Percentiles rank a stretch among this genome's conserved stretches.
Conservation (phyloP, 1,140 invertebrate genomes). For the Zeugodacus cucurbitae region DNA sequence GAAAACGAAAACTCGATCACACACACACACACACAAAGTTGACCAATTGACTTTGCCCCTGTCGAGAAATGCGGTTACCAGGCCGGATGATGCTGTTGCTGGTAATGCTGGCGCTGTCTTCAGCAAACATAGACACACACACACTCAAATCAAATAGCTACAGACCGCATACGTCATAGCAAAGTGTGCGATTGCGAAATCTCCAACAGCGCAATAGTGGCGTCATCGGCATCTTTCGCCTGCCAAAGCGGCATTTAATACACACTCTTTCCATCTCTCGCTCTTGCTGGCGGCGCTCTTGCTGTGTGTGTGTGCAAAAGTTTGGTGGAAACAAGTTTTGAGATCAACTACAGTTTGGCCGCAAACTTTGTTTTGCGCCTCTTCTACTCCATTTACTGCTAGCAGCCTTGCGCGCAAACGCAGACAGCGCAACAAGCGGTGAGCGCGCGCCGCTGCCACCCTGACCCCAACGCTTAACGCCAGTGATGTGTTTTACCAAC, state of each 20-base stretch:
- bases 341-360: background rate
- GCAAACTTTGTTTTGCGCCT: background rate
- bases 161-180: background rate
- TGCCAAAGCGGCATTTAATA: background rate
- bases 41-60: slow-evolving; percentile 25
- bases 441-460: background rate
- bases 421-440: background rate
- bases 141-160: no score
- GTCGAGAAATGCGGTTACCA: slow-evolving; percentile 20
- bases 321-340: background rate
- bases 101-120: background rate
- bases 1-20: slow-evolving; percentile 8
- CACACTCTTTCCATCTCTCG: background rate
- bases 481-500: background rate
- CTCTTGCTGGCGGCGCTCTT: background rate
- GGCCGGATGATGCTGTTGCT: slow-evolving; percentile 12
- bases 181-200: slow-evolving; percentile 18
- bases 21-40: no score
- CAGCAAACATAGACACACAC: background rate
- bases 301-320: background rate
- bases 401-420: background rate
- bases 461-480: slow-evolving; percentile 3
- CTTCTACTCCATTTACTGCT: slow-evolving; percentile 34
- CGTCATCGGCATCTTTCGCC: background rate
- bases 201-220: background rate